A percentile compares a stretch with the other conserved stretches of the same genome.
These are phyloP conservation scores for Falcaria lacertinaria DNA, from an alignment of 2,888 invertebrate species.

Conservation along the genomic window DNA sequence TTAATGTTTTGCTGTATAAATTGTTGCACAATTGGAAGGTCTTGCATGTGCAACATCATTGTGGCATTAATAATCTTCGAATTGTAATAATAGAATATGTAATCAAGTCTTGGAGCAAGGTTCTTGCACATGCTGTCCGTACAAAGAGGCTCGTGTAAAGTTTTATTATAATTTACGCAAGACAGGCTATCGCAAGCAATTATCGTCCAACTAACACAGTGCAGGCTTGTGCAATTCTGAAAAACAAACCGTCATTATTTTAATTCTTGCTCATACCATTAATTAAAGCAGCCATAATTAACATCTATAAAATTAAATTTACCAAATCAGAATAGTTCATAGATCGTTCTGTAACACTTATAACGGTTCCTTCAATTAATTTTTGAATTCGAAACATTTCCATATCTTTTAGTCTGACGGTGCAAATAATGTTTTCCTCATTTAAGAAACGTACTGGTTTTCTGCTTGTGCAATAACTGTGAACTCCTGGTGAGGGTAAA, in stretches of 20 bases:
- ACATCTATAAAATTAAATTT: slow-evolving; percentile 12
- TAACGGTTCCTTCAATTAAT: slow-evolving; percentile 39
- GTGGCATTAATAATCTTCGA: slow-evolving; percentile 52
- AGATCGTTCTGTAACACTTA: slow-evolving; percentile 46
- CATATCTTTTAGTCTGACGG: slow-evolving; percentile 51
- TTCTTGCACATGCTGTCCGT: slow-evolving; percentile 48
- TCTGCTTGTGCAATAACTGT: slow-evolving; percentile 54
- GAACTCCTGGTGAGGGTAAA: slow-evolving; percentile 45
- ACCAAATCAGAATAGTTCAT: slow-evolving; percentile 50
- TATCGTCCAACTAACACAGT: slow-evolving; percentile 60
- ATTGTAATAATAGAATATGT: slow-evolving; percentile 51
- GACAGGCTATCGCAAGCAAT: slow-evolving; percentile 38
- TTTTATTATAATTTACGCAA: slow-evolving; percentile 49
- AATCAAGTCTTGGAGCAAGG: slow-evolving; percentile 52
- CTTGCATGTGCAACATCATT: slow-evolving; percentile 45
- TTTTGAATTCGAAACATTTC: slow-evolving; percentile 58
- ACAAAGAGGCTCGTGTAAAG: slow-evolving; percentile 49
- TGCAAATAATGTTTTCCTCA: slow-evolving; percentile 47
- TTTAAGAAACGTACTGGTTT: slow-evolving; percentile 49
- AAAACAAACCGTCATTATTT: too few relatives aligned
- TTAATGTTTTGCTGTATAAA: slow-evolving; percentile 50
- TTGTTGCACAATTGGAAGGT: slow-evolving; percentile 30
- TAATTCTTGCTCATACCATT: background rate
- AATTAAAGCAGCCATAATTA: background rate
- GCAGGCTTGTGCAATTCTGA: slow-evolving; percentile 59